A percentile compares a stretch with the other conserved stretches of the same genome.
These are phyloP conservation scores for Seriola quinqueradiata DNA, from an alignment of 2,113 vertebrate genomes.

Conservation along the genomic window DNA sequence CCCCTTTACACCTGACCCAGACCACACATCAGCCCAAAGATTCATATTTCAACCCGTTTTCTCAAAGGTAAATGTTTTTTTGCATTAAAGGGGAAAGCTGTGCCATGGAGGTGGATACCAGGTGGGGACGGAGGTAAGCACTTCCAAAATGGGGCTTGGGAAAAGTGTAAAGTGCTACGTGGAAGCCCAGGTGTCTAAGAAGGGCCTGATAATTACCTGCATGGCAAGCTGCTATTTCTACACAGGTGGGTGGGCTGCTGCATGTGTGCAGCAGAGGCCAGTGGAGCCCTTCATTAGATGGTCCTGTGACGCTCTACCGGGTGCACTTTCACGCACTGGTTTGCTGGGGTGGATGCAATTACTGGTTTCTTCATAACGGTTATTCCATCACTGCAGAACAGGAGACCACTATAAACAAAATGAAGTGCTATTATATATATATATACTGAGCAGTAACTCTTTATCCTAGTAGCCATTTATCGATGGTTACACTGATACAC, in stretches of 20 bases:
- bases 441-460: constrained; percentile 9
- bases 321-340: constrained; percentile 63
- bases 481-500: background rate
- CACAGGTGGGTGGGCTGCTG: constrained; percentile 80
- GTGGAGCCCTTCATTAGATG: constrained; percentile 68
- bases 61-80: background rate
- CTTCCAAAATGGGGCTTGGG: constrained; percentile 41
- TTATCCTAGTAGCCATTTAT: background rate
- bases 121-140: constrained; percentile 36
- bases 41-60: background rate
- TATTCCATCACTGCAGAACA: constrained; percentile 61
- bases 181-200: constrained; percentile 62
- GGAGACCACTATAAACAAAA: constrained; percentile 61
- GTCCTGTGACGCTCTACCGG: constrained; percentile 51
- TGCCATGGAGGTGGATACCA: constrained; percentile 2
- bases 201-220: constrained; percentile 78
- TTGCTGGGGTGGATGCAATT: constrained; percentile 74
- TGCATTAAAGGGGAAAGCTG: background rate
- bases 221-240: constrained; percentile 81
- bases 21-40: background rate
- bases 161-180: constrained; percentile 33
- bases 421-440: constrained; percentile 34
- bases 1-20: background rate
- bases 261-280: constrained; percentile 63
- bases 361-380: constrained; percentile 60